Percentiles rank a stretch among this genome's conserved stretches.
Conservation (phyloP, 2,888 invertebrate species). For the Myopa testacea region DNA sequence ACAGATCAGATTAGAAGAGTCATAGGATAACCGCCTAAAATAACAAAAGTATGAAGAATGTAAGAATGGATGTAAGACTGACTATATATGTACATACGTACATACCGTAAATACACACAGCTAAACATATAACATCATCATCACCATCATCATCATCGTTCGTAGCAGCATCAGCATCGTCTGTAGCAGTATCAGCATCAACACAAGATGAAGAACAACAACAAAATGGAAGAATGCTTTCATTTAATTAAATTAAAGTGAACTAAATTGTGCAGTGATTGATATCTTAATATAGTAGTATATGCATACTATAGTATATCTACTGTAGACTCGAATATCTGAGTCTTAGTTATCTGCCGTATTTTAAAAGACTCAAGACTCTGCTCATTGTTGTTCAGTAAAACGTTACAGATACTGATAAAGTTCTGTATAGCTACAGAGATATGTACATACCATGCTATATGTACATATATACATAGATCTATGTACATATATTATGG, state of each 20-base stretch:
- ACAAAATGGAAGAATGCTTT: conserved; percentile 26
- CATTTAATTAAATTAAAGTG: conserved; percentile 65
- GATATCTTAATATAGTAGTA: conserved; percentile 57
- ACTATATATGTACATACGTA: background rate
- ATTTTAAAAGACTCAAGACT: background rate
- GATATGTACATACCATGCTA: too few relatives aligned
- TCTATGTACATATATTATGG: too few relatives aligned
- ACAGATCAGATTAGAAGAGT: background rate
- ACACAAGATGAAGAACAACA: conserved; percentile 8
- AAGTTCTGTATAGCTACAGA: too few relatives aligned
- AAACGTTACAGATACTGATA: background rate
- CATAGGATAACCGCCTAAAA: background rate
- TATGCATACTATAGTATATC: background rate
- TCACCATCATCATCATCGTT: background rate
- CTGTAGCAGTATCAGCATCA: background rate
- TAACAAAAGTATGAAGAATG: background rate
- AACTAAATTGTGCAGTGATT: conserved; percentile 67
- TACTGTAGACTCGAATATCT: background rate
- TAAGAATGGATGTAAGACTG: background rate
- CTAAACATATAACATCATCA: background rate
- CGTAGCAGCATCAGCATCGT: background rate
- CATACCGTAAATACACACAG: background rate
- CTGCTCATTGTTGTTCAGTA: background rate
- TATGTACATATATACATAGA: too few relatives aligned
- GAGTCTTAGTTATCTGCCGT: background rate